phyloP scores from a whole-genome alignment of 1,140 invertebrate genomes.

The Apis cerana region DNA sequence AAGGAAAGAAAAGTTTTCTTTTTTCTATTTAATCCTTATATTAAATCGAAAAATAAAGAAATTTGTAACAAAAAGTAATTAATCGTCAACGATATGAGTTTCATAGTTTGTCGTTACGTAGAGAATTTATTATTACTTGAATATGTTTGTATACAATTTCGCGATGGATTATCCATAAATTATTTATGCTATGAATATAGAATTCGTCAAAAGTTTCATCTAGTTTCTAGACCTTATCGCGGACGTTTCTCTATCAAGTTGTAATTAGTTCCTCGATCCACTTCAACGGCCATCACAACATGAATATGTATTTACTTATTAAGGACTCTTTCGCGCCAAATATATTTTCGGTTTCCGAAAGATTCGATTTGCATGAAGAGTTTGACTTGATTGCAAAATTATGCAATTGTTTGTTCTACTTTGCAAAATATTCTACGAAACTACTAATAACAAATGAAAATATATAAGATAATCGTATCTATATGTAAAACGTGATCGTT shows the following conservation, averaged over 20 bases:
- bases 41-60: neutral
- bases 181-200: constrained; percentile 51
- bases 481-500: neutral
- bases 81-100: neutral
- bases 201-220: constrained; percentile 46
- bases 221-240: constrained; percentile 24
- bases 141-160: neutral
- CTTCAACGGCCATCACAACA: constrained; percentile 21
- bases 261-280: constrained; percentile 41
- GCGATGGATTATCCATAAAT: constrained; percentile 19
- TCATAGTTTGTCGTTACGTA: too few species aligned
- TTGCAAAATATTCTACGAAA: neutral
- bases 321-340: constrained; percentile 22
- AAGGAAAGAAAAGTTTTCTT: too few species aligned
- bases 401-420: neutral
- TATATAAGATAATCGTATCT: neutral
- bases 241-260: constrained; percentile 36
- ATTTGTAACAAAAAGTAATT: neutral
- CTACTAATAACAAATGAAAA: neutral
- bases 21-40: neutral
- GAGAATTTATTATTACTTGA: constrained; percentile 14
- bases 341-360: constrained; percentile 10
- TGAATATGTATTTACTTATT: constrained; percentile 54
- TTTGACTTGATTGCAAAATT: neutral
- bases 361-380: constrained; percentile 31